Percentiles rank a stretch among this genome's conserved stretches.
These are phyloP conservation scores for Argya squamiceps DNA, from an alignment of 2,797 vertebrate genomes.

Conservation along the genomic window DNA sequence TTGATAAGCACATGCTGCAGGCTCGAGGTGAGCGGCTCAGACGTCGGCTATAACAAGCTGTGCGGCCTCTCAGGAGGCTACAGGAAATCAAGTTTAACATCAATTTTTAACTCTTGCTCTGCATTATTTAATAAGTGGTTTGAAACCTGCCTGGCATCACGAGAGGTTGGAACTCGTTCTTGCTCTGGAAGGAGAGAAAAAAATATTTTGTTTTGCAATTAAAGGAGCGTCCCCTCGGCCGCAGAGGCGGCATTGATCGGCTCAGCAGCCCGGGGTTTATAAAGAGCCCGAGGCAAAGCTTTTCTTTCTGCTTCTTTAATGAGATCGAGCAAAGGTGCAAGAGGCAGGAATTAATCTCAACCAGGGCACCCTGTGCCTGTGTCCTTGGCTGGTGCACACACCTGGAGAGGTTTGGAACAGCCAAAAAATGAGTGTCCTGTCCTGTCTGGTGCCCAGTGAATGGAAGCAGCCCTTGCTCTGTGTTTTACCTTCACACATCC, in stretches of 20 bases:
- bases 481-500: background rate
- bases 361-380: fast-evolving
- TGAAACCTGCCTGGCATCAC: constrained; percentile 6
- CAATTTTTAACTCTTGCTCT: constrained; percentile 37
- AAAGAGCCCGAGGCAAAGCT: background rate
- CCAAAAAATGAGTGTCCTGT: fast-evolving
- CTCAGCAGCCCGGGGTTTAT: background rate
- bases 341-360: background rate
- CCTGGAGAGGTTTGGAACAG: fast-evolving
- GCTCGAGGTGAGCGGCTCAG: background rate
- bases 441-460: fast-evolving
- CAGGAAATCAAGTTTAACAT: constrained; percentile 36
- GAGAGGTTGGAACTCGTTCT: background rate
- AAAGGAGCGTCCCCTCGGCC: background rate
- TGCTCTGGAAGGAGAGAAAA: background rate
- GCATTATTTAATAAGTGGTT: constrained; percentile 53
- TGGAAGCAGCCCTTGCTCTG: background rate
- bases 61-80: background rate
- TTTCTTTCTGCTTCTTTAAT: background rate
- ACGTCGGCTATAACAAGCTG: background rate
- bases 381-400: background rate
- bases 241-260: background rate
- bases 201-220: background rate
- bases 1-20: background rate
- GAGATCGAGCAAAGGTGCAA: background rate